Evolutionary conservation across 2,888 invertebrate genomes (phyloP).

Genomic region (Andricus quercusramuli): DNA sequence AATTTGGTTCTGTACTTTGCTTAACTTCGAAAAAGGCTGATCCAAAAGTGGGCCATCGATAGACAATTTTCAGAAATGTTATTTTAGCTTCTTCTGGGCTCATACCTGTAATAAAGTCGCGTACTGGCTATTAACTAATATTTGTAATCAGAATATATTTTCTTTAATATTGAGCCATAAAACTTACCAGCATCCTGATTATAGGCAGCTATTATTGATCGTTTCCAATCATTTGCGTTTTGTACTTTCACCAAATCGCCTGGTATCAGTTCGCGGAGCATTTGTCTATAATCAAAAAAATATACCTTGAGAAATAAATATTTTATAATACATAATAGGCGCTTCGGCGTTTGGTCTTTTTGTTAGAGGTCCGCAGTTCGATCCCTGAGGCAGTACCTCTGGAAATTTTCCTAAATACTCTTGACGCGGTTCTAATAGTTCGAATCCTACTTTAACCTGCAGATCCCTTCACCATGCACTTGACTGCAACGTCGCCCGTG

Average conservation of each 20-base stretch:
- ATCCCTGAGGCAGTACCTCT: too few relatives aligned
- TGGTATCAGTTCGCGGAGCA: slow-evolving; percentile 95
- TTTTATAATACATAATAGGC: neutral
- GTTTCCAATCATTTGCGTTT: slow-evolving; percentile 97
- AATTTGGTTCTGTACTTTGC: slow-evolving; percentile 98
- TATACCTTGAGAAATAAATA: neutral
- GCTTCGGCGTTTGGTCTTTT: too few relatives aligned
- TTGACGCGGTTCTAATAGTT: too few relatives aligned
- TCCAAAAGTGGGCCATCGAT: slow-evolving; percentile 99
- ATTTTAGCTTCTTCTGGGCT: slow-evolving; percentile 98
- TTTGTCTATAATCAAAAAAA: slow-evolving; percentile 85
- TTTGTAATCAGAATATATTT: slow-evolving; percentile 1
- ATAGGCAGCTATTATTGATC: slow-evolving; percentile 93
- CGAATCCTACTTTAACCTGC: too few relatives aligned
- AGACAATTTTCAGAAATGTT: slow-evolving; percentile 97
- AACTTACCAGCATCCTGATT: slow-evolving; percentile 90
- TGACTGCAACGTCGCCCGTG: too few relatives aligned
- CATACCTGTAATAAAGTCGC: slow-evolving; percentile 83
- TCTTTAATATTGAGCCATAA: neutral
- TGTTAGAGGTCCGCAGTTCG: too few relatives aligned
- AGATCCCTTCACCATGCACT: too few relatives aligned
- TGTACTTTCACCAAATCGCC: slow-evolving; percentile 95
- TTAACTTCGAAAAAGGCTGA: slow-evolving; percentile 99
- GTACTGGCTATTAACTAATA: neutral
- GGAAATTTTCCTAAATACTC: too few relatives aligned